Evolutionary conservation across 2,113 vertebrate genomes (phyloP), one percentile per base, ranked within the genome.

Genomic region (Petrocephalus microphthalmus): DNA sequence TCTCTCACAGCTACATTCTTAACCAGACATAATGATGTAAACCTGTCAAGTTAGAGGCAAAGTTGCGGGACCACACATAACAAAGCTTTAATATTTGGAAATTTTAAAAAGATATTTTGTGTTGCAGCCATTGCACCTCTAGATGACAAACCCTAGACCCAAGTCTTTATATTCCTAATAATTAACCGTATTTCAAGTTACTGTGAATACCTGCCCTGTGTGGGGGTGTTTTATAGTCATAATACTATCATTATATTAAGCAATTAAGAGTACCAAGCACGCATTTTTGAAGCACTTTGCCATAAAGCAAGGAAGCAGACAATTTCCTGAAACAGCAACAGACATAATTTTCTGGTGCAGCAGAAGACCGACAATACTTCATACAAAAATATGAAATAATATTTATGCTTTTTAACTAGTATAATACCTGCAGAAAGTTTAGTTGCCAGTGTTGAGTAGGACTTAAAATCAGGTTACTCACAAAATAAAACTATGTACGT

Each of bases 1-100:
- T 60, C 84, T 56, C 29, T 25, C 83, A 85, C 84, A 74, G 57
- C 49, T 74, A 56, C 57, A 86, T 53, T 37, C 88, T 22, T 22
- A 85, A 17, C 83, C 60, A 78, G 5, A 7, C 33, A 17, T 19
- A 42, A 33, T 17, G 29, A 42, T 42, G 15, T 37, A 78, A 37
- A 74, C 67, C 67, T 33, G 11, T 37, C 67, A 74, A 17, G 67
- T 74, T 74, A 74, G 25, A 33, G 33, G 67, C 29, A 37, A 37
- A 74, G 67, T 74, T 15, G 67, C 25, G 37, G n/a, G 7, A 67
- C 60, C 60, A 67, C n/a, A 64, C 2, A 74, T 37, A 19, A 74
- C 33, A 74, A 37, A 74, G 71, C 33, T 74, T 33, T 74, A 42
- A 42, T 42, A 74, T 37, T 74, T 74, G 71, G 29, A 42, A 37